Conservation (phyloP, 23 tunicate species). For the Phallusia fumigata region DNA sequence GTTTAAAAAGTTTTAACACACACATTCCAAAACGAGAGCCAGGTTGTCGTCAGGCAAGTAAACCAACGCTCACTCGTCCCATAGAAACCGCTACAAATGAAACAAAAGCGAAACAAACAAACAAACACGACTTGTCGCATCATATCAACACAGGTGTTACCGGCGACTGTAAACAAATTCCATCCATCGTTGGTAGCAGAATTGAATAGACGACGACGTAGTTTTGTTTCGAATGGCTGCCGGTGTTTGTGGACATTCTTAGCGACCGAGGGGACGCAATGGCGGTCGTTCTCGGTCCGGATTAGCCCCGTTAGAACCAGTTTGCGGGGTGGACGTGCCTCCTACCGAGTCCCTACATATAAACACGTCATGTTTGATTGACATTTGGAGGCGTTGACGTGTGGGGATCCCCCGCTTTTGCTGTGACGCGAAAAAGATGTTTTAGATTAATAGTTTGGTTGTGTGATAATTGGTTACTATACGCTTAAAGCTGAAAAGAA, state of each 20-base stretch:
- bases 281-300: neutral
- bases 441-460: too few relatives aligned
- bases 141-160: neutral
- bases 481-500: too few relatives aligned
- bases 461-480: too few relatives aligned
- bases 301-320: neutral
- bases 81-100: neutral
- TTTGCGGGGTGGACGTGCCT: neutral
- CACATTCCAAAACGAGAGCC: too few relatives aligned
- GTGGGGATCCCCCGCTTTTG: neutral
- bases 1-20: too few relatives aligned
- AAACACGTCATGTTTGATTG: neutral
- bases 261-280: neutral
- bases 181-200: neutral
- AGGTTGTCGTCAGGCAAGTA: too few relatives aligned
- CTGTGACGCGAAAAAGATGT: neutral
- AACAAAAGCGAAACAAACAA: neutral
- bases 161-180: neutral
- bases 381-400: neutral
- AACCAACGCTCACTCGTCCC: too few relatives aligned
- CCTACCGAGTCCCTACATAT: neutral
- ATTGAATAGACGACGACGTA: neutral
- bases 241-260: neutral
- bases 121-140: neutral
- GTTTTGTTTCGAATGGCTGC: neutral